These are phyloP conservation scores for western clawed frog (Xenopus tropicalis) DNA, from an alignment of 2,113 vertebrate genomes.

Conservation along the genomic window UCB_Xtro_10.0 CM004447.2:123333001-123333500, in stretches of 20 bases:
- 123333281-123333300: conserved; percentile 30
- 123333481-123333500: no score
- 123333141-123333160: conserved; percentile 28
- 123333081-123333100: no score
- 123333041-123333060: no score
- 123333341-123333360: conserved; percentile 34
- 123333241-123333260: conserved; percentile 22
- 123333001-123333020: no score
- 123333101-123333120: no score
- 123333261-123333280: conserved; percentile 40
- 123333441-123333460: background rate
- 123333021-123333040: no score
- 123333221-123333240: conserved; percentile 3
- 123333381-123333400: conserved; percentile 34
- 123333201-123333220: background rate
- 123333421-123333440: conserved; percentile 26
- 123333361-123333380: conserved; percentile 33
- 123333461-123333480: no score
- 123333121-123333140: background rate
- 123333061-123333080: no score
- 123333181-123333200: conserved; percentile 15
- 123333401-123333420: conserved; percentile 39
- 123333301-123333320: conserved; percentile 40
- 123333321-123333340: conserved; percentile 30
- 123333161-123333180: conserved; percentile 14